Percentiles rank a stretch among this genome's conserved stretches.
Evolutionary conservation across 2,113 vertebrate genomes (phyloP).

Genomic region (Polyodon spathula): DNA sequence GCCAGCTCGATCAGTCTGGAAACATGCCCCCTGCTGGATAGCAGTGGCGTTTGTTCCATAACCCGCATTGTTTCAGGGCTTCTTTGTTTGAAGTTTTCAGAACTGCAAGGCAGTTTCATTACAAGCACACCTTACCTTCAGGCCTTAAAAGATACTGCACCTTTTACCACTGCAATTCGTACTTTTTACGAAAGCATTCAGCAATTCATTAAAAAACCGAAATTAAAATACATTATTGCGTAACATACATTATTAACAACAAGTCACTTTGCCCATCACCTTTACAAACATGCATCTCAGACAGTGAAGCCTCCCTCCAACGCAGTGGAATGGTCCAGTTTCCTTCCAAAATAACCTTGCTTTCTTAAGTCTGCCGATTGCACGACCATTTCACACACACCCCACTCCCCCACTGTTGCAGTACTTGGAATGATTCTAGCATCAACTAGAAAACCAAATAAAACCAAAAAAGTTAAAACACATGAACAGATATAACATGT

Average conservation of each 20-base stretch:
- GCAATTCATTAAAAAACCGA: slow-evolving; percentile 35
- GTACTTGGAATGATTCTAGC: slow-evolving; percentile 40
- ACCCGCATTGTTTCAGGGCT: slow-evolving; percentile 18
- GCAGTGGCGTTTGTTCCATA: slow-evolving; percentile 22
- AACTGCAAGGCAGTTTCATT: slow-evolving; percentile 25
- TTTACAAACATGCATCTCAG: slow-evolving; percentile 64
- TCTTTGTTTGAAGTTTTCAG: slow-evolving; percentile 36
- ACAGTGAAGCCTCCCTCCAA: slow-evolving; percentile 44
- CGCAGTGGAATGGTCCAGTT: slow-evolving; percentile 31
- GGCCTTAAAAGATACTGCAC: slow-evolving; percentile 44
- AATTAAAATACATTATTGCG: slow-evolving; percentile 60
- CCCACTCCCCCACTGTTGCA: slow-evolving; percentile 34
- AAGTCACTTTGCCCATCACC: slow-evolving; percentile 59
- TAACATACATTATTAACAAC: slow-evolving; percentile 63
- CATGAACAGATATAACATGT: slow-evolving; percentile 53
- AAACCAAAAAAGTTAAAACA: slow-evolving; percentile 31
- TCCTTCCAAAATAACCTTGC: slow-evolving; percentile 25
- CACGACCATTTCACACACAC: slow-evolving; percentile 42
- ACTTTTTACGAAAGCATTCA: slow-evolving; percentile 56
- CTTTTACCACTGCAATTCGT: slow-evolving; percentile 50
- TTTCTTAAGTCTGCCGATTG: slow-evolving; percentile 49
- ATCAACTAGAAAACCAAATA: slow-evolving; percentile 38
- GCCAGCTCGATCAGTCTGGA: slow-evolving; percentile 8
- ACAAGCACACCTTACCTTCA: slow-evolving; percentile 37
- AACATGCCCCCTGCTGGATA: slow-evolving; percentile 19